Evolutionary conservation across 1,140 invertebrate species (phyloP).

Genomic region (Hermatobates lingyangjiaoensis): DNA sequence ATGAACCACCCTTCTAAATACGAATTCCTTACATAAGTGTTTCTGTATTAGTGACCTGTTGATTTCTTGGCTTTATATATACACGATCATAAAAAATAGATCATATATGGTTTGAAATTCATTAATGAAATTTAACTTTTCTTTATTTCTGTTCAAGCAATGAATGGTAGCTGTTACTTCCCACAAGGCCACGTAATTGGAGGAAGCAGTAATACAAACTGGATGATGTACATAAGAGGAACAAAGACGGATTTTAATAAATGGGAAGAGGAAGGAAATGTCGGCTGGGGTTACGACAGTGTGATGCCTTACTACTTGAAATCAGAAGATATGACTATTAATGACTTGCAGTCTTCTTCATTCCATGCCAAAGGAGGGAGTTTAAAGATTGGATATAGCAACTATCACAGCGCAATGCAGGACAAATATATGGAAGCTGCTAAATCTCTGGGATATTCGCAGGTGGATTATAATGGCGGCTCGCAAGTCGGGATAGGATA

Average conservation of each 20-base stretch:
- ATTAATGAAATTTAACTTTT: too few relatives aligned
- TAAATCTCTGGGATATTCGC: slow-evolving; percentile 29
- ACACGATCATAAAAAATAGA: too few relatives aligned
- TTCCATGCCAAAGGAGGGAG: slow-evolving; percentile 46
- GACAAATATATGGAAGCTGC: slow-evolving; percentile 31
- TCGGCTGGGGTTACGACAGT: slow-evolving; percentile 37
- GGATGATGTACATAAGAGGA: slow-evolving; percentile 59
- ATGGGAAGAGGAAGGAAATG: slow-evolving; percentile 36
- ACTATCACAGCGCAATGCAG: slow-evolving; percentile 29
- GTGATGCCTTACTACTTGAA: slow-evolving; percentile 32
- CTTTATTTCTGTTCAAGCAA: neutral
- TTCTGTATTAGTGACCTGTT: too few relatives aligned
- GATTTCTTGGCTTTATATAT: too few relatives aligned
- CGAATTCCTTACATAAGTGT: too few relatives aligned
- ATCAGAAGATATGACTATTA: neutral
- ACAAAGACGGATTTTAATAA: slow-evolving; percentile 39
- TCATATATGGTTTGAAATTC: too few relatives aligned
- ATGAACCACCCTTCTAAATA: too few relatives aligned
- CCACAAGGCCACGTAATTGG: slow-evolving; percentile 50
- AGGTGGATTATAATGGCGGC: slow-evolving; percentile 31
- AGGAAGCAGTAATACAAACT: slow-evolving; percentile 59
- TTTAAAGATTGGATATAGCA: slow-evolving; percentile 33
- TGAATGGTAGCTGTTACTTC: slow-evolving; percentile 32
- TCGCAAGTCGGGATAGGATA: slow-evolving; percentile 28
- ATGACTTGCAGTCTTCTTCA: slow-evolving; percentile 22